Evolutionary conservation across 1,140 invertebrate species (phyloP).

Genomic region (Drosophila malerkotliana): DNA sequence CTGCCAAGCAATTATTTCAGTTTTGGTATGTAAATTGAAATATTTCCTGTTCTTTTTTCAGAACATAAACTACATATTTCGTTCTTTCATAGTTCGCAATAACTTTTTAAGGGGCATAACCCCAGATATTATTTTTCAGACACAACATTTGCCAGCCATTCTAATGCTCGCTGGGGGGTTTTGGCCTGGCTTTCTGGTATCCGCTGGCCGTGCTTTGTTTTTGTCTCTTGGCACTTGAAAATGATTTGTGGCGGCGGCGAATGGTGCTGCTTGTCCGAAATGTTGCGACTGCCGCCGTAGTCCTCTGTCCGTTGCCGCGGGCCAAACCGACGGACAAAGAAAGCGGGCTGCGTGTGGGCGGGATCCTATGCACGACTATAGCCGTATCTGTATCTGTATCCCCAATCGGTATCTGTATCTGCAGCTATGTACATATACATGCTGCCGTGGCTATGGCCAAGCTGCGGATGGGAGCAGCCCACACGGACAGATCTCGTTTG

Average conservation of each 20-base stretch:
- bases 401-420: constrained; percentile 19
- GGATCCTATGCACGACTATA: constrained; percentile 10
- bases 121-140: constrained; percentile 30
- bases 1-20: background rate
- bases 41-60: background rate
- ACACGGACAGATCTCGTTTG: constrained; percentile 68
- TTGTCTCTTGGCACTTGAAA: constrained; percentile 70
- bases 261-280: constrained; percentile 56
- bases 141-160: constrained; percentile 48
- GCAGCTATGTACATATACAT: background rate
- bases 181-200: constrained; percentile 32
- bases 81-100: constrained; percentile 3
- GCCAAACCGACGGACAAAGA: constrained; percentile 39
- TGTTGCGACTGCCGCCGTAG: constrained; percentile 22
- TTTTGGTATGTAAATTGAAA: background rate
- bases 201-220: constrained; percentile 35
- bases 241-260: constrained; percentile 76
- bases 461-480: constrained; percentile 45
- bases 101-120: background rate
- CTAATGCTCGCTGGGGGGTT: constrained; percentile 55
- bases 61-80: background rate
- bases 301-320: constrained; percentile 13
- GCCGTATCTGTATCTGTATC: constrained; percentile 10
- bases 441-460: constrained; percentile 6
- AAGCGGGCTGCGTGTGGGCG: constrained; percentile 63